phyloP scores from a whole-genome alignment of 2,113 vertebrate genomes.

The Osmerus eperlanus region DNA sequence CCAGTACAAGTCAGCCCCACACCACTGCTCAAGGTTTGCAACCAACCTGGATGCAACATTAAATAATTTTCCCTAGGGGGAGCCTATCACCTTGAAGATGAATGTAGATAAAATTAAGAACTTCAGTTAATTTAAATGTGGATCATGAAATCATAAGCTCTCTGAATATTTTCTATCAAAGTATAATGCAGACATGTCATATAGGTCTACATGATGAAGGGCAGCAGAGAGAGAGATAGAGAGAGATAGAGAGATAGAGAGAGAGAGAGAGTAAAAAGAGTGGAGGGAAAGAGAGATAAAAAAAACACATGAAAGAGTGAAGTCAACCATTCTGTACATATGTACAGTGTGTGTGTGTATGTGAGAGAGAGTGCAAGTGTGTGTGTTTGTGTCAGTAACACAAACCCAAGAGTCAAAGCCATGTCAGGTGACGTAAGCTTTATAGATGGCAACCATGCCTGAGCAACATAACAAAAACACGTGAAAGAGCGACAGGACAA shows the following conservation, averaged over 20 bases:
- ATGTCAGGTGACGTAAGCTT: constrained; percentile 63
- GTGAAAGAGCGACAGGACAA: constrained; percentile 6
- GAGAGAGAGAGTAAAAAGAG: neutral
- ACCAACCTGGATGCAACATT: too few species aligned
- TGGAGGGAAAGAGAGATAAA: constrained; percentile 27
- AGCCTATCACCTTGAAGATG: constrained; percentile 8
- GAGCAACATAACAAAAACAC: constrained; percentile 46
- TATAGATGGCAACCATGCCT: constrained; percentile 43
- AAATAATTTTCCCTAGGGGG: constrained; percentile 43
- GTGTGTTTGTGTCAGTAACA: neutral
- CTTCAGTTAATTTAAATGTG: neutral
- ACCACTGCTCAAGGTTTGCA: neutral
- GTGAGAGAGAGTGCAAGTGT: neutral
- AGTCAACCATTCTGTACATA: constrained; percentile 21
- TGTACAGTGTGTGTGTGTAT: neutral
- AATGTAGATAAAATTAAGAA: neutral
- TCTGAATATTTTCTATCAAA: too few species aligned
- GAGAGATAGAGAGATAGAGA: neutral
- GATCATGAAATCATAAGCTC: too few species aligned
- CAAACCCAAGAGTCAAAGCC: constrained; percentile 50
- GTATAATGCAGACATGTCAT: neutral
- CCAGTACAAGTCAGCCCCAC: neutral
- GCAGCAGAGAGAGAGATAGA: neutral
- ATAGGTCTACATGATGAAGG: neutral
- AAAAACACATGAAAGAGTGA: constrained; percentile 29